Evolutionary conservation across 2,888 invertebrate genomes (phyloP), one percentile per base, ranked within the genome.

Genomic region (Rotaria sp.): DNA sequence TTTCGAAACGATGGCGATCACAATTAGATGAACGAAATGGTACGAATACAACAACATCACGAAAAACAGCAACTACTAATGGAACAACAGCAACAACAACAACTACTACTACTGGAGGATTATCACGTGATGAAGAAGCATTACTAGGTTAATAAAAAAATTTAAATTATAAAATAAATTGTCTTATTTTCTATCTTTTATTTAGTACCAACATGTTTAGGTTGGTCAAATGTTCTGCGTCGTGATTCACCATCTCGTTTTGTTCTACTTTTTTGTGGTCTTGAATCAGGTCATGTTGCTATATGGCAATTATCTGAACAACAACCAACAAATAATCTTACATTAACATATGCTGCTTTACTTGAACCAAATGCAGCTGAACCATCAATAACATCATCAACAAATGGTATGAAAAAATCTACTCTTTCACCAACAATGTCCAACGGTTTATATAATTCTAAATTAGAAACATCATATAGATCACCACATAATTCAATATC

Each of bases 251-350:
- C 80, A 45, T 80, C 80, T 5, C 80, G 80, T n/a, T 80, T 80
- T 15, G 80, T 80, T 45, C 80, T 80, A n/a, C 45, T 80, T 13
- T 80, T 80, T 45, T 80, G 80, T 80, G 80, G 80, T 45, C n/a
- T 80, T 24, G 80, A 80, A 80, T 80, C 80, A 26, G 80, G 80
- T n/a, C 80, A 80, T 80, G 80, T 80, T 26, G 80, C 45, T n/a
- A 80, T 80, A 38, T 80, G 80, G 80, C 80, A 80, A 80, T n/a
- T 80, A 45, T 80, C 80, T 26, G 80, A 80, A 80, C 80, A 80
- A 80, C 80, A 80, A 80, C 80, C 45, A 45, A 80, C 80, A 4
- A 80, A 80, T 80, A 80, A 80, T 80, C n/a, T 80, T 13, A 80
- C 80, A 26, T 15, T 80, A 45, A 80, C 80, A 7, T 80, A 80